These are phyloP conservation scores for Malthinus seriepunctatus DNA, from an alignment of 2,888 invertebrate genomes.

Conservation along the genomic window DNA sequence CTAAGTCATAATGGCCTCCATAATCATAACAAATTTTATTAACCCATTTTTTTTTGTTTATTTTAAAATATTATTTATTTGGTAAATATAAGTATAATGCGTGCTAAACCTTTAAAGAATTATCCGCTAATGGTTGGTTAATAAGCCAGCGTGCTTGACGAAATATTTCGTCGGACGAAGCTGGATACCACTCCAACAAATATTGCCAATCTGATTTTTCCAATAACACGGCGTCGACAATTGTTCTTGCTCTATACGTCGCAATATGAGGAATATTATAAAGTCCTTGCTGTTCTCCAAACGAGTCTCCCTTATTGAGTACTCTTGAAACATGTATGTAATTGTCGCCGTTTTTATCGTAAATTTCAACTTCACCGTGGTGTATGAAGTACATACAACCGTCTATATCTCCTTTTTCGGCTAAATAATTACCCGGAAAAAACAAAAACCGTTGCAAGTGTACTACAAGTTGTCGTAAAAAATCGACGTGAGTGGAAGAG, in stretches of 20 bases:
- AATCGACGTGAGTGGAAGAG: conserved; percentile 56
- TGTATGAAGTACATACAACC: conserved; percentile 61
- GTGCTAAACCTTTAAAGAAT: too few relatives aligned
- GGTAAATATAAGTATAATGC: too few relatives aligned
- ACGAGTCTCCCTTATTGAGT: conserved; percentile 29
- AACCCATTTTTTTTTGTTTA: too few relatives aligned
- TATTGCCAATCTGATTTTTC: conserved; percentile 33
- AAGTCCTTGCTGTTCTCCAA: conserved; percentile 38
- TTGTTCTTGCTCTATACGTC: conserved; percentile 33
- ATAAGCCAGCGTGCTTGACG: conserved; percentile 10
- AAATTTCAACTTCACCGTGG: conserved; percentile 54
- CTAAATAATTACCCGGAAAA: conserved; percentile 59
- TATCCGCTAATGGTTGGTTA: too few relatives aligned
- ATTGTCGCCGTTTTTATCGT: conserved; percentile 22
- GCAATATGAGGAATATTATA: conserved; percentile 26
- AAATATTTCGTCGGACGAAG: conserved; percentile 33
- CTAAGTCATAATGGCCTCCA: too few relatives aligned
- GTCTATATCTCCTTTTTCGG: conserved; percentile 59
- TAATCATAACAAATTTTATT: too few relatives aligned
- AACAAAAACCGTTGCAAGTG: conserved; percentile 59
- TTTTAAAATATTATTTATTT: too few relatives aligned
- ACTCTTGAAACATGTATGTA: conserved; percentile 3
- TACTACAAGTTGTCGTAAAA: conserved; percentile 57
- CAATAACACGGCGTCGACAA: conserved; percentile 33
- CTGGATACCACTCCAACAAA: conserved; percentile 39